phyloP scores from a whole-genome alignment of 1,140 invertebrate genomes.

The Wasmannia auropunctata region DNA sequence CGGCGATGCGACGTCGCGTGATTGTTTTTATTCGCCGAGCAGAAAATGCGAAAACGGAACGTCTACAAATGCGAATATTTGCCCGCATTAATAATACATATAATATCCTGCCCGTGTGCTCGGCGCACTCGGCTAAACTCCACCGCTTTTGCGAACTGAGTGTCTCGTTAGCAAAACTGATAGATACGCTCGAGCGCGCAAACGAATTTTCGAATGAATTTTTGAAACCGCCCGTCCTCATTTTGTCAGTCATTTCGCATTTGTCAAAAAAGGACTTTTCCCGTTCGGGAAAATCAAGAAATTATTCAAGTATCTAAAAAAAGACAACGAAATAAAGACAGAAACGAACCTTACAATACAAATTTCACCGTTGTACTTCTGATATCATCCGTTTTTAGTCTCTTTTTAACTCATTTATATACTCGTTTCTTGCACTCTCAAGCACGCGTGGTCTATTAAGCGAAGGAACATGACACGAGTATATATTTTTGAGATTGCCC shows the following conservation, averaged over 20 bases:
- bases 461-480: too few relatives aligned
- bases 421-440: too few relatives aligned
- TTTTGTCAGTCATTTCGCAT: not conserved
- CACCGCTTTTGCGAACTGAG: not conserved
- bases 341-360: too few relatives aligned
- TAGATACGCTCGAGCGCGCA: not conserved
- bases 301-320: not conserved
- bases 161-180: not conserved
- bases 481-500: too few relatives aligned
- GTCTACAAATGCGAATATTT: slow-evolving; percentile 42
- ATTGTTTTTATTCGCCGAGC: slow-evolving; percentile 22
- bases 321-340: not conserved
- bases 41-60: slow-evolving; percentile 6
- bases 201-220: slow-evolving; percentile 2
- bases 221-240: not conserved
- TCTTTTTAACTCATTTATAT: too few relatives aligned
- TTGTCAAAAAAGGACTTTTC: not conserved
- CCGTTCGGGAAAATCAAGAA: not conserved
- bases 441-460: too few relatives aligned
- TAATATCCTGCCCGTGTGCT: slow-evolving; percentile 1
- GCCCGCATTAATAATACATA: slow-evolving; percentile 37
- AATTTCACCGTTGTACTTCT: too few relatives aligned
- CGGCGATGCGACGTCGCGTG: not conserved
- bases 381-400: too few relatives aligned
- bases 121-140: slow-evolving; percentile 11